phyloP scores from a whole-genome alignment of 2,113 vertebrate species.

The Eulacestoma nigropectus region DNA sequence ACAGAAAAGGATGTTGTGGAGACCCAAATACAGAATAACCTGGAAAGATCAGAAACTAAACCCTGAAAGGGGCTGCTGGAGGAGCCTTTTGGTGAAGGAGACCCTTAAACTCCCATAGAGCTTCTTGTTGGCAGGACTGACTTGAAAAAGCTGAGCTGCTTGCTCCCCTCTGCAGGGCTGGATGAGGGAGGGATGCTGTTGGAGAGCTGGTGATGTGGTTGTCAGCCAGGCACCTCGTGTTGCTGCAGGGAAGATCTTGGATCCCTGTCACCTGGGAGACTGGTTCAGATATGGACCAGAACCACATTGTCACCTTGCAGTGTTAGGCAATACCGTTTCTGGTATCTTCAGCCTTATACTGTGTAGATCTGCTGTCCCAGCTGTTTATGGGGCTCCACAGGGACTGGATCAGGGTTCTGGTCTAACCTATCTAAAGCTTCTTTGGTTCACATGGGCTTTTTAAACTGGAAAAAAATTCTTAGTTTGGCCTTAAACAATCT shows the following conservation, averaged over 20 bases:
- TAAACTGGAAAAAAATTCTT: neutral
- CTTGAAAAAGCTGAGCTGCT: neutral
- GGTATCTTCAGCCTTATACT: neutral
- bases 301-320: fast-evolving
- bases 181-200: neutral
- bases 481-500: neutral
- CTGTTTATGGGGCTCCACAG: neutral
- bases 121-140: neutral
- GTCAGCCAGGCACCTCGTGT: neutral
- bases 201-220: neutral
- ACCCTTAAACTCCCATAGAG: neutral
- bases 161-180: neutral
- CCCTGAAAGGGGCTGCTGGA: neutral
- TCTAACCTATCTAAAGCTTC: neutral
- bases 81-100: neutral
- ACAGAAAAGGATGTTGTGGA: neutral
- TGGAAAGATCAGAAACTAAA: neutral
- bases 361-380: neutral
- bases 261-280: neutral
- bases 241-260: neutral
- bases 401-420: neutral
- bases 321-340: neutral
- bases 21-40: neutral
- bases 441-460: neutral
- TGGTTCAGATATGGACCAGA: neutral